Conservation (phyloP, 1,140 invertebrate genomes). For the Eriosoma lanigerum region DNA sequence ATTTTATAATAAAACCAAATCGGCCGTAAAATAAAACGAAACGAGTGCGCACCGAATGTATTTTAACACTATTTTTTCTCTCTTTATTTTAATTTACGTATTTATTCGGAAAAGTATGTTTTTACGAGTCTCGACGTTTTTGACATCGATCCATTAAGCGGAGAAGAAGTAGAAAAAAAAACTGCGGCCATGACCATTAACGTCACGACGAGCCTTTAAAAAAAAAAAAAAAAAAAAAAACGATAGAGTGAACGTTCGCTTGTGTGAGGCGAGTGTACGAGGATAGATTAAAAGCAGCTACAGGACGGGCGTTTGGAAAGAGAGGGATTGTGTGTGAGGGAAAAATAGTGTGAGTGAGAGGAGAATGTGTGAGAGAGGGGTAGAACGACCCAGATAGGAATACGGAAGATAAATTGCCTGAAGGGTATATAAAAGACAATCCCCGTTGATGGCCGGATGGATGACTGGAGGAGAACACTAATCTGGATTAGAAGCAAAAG, state of each 20-base stretch:
- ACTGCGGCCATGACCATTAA: slow-evolving; percentile 20
- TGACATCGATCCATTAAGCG: slow-evolving; percentile 33
- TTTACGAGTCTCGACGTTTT: slow-evolving; percentile 28
- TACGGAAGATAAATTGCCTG: slow-evolving; percentile 19
- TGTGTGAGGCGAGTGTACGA: not conserved
- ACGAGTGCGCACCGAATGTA: slow-evolving; percentile 7
- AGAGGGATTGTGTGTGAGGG: not conserved
- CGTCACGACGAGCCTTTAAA: slow-evolving; percentile 10
- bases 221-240: too few relatives aligned
- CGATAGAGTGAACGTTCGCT: not conserved
- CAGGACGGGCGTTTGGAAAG: too few relatives aligned
- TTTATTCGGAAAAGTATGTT: slow-evolving; percentile 25
- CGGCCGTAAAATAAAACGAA: slow-evolving; percentile 16
- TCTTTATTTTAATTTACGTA: slow-evolving; percentile 5
- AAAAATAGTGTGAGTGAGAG: not conserved
- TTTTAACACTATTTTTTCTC: slow-evolving; percentile 6
- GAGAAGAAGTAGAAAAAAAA: not conserved
- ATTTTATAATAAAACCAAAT: slow-evolving; percentile 17
- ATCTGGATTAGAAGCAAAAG: slow-evolving; percentile 33
- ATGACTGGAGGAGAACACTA: not conserved
- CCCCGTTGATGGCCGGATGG: not conserved
- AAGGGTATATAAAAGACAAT: slow-evolving; percentile 38
- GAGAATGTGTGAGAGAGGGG: not conserved
- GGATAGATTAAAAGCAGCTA: slow-evolving; percentile 32
- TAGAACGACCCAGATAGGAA: not conserved